Percentiles rank a stretch among this genome's conserved stretches.
phyloP scores from a whole-genome alignment of 2,888 invertebrate genomes.

The Dexiosoma caninum region DNA sequence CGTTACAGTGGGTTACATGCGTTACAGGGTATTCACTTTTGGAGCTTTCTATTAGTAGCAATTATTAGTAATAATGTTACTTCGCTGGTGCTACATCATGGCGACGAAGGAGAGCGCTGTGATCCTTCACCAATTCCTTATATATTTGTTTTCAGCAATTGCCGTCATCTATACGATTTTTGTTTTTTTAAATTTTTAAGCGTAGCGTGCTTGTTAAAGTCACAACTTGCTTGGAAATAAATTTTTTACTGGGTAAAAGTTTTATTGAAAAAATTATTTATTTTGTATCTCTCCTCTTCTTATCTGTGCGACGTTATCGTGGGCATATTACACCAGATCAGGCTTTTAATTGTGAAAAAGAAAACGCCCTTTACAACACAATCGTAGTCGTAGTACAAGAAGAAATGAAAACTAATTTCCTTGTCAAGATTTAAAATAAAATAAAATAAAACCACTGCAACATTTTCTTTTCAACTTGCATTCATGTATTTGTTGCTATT shows the following conservation, averaged over 20 bases:
- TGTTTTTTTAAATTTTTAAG: too few relatives aligned
- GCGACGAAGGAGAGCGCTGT: too few relatives aligned
- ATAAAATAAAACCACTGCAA: not conserved
- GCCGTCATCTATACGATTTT: too few relatives aligned
- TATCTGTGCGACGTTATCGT: not conserved
- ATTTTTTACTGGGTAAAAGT: not conserved
- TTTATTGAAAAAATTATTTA: too few relatives aligned
- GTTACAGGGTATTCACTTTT: too few relatives aligned
- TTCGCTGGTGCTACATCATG: too few relatives aligned
- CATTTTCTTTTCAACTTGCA: not conserved
- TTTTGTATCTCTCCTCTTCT: not conserved
- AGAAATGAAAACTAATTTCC: slow-evolving; percentile 18
- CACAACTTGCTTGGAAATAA: not conserved
- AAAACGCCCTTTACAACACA: not conserved
- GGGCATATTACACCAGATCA: not conserved
- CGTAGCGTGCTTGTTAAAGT: not conserved
- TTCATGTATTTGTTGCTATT: not conserved
- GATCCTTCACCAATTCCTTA: too few relatives aligned
- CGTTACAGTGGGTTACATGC: too few relatives aligned
- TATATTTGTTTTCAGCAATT: too few relatives aligned
- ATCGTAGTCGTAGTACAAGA: not conserved
- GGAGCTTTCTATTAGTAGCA: too few relatives aligned
- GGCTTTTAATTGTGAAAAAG: slow-evolving; percentile 42
- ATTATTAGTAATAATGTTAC: too few relatives aligned
- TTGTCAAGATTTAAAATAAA: slow-evolving; percentile 38